Base-by-base conservation (phyloP, 2,113 vertebrate genomes). In the Montifringilla adamsi region DNA sequence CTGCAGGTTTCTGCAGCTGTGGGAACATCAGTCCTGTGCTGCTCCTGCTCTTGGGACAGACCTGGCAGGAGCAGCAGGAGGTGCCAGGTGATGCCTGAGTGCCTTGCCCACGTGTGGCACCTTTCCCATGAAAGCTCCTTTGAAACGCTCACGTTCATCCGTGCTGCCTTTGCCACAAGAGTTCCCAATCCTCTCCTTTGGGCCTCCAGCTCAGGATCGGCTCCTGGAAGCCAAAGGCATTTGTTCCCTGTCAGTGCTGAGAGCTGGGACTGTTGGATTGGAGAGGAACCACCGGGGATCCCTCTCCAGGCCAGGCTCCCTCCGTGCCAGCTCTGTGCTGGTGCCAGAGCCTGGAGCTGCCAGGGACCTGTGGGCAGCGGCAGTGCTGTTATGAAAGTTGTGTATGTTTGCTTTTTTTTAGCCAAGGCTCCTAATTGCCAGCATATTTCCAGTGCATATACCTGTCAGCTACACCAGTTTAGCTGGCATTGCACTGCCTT, bases 361-460 rank as follows among this genome's bases (percentile, higher is more conserved):
- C 90, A 70, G 89, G 26, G 27, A 4, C 3, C 28, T 11, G 43
- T 3, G 46, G 81, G n/a, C 50, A 49, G 82, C 13, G 60, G 63
- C 30, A 18, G 46, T 6, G 9, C 3, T 20, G 13, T 26, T 56
- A 43, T 41, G 27, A 33, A 74, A 94, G 60, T 63, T 91, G 86
- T 82, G 33, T 74, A 7, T 90, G 78, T 80, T 79, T 9, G 18
- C n/a, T 28, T 67, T 74, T 85, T 81, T 81, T 60, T 35, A 66
- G 82, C 93, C 95, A 84, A 82, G 90, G 50, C 52, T 81, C 86
- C 92, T 97, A 95, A 97, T 95, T 97, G 95, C 75, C 91, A 72
- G 79, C 83, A 18, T 97, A 97, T 97, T 97, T 97, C 37, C 84
- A 72, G 46, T 75, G 89, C 49, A 26, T 96, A 90, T 95, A 97